Conservation (phyloP, 2,113 vertebrate species). For the Fulmarus glacialis region DNA sequence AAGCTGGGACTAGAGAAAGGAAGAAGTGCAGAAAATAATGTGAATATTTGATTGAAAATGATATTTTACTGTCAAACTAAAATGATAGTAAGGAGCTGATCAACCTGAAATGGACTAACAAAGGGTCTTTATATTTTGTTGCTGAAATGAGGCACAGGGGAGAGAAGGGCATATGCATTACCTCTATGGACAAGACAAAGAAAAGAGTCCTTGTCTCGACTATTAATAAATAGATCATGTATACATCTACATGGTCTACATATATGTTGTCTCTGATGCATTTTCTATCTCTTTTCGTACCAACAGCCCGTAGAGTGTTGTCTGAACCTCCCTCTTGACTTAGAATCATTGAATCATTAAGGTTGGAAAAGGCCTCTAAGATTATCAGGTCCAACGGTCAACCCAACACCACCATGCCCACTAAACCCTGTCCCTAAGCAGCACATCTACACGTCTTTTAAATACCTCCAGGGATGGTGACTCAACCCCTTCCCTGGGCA, state of each 20-base stretch:
- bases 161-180: not conserved
- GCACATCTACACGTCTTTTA: no score
- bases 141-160: not conserved
- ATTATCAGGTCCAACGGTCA: no score
- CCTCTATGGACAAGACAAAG: not conserved
- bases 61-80: not conserved
- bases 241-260: not conserved
- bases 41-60: not conserved
- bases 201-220: not conserved
- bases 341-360: no score
- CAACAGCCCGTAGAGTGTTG: accelerated
- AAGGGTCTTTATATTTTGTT: not conserved
- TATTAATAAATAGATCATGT: not conserved
- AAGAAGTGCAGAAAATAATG: not conserved
- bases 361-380: no score
- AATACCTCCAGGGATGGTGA: no score
- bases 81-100: not conserved
- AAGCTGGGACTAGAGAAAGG: not conserved
- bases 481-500: no score
- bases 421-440: no score
- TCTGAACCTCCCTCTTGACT: not conserved
- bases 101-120: not conserved
- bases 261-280: not conserved
- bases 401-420: no score
- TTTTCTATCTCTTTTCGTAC: not conserved